These are phyloP conservation scores for Falco biarmicus DNA, from an alignment of 2,797 vertebrate species.

Conservation along the genomic window DNA sequence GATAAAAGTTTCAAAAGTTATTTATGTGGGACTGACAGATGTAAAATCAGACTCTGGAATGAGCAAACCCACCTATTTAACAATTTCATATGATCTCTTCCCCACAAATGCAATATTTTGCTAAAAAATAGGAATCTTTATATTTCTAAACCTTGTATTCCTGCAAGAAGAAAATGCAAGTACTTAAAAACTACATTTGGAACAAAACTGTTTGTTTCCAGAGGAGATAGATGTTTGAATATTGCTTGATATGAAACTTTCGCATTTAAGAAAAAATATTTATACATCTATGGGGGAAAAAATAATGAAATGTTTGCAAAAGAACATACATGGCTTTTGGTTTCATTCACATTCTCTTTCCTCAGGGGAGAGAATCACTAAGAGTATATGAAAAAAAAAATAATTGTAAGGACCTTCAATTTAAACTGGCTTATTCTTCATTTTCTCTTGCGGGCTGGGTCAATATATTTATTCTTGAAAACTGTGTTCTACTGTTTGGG, in stretches of 20 bases:
- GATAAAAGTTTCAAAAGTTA: neutral
- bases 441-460: neutral
- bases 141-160: neutral
- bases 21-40: neutral
- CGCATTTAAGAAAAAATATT: neutral
- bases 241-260: neutral
- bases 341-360: neutral
- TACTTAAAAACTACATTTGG: neutral
- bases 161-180: neutral
- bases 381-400: neutral
- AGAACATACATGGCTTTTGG: neutral
- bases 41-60: neutral
- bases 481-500: neutral
- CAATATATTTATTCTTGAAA: constrained; percentile 15
- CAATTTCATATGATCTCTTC: neutral
- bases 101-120: neutral
- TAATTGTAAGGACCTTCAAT: neutral
- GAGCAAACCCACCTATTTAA: neutral
- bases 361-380: neutral
- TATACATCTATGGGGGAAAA: accelerated
- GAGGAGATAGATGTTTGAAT: neutral
- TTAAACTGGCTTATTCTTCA: neutral
- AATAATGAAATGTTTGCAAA: neutral
- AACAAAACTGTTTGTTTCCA: neutral
- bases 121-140: neutral